Base-by-base conservation (phyloP, 2,113 vertebrate species). In the Chaenocephalus aceratus region DNA sequence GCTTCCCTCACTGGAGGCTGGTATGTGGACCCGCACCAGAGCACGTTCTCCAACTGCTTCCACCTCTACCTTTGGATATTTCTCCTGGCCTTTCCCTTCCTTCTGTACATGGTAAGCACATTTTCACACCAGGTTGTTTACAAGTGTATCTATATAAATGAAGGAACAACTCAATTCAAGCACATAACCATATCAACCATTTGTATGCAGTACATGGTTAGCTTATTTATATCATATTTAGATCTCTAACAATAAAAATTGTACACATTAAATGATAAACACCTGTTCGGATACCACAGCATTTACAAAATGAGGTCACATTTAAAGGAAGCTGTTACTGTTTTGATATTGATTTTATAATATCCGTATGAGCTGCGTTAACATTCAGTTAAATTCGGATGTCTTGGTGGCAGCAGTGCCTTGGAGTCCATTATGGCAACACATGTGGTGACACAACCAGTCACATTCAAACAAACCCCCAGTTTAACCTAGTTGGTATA, bases 11-110 rank as follows among this genome's bases (percentile, higher is more conserved):
- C 96, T 0, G 97, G 97, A 76, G 97, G 97, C 84, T 97, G 97
- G 96, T 97, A 97, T 85, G 96, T 97, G 89, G 97, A 97, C 93
- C 97, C 97, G 15, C 97, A 97, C 89, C 97, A 97, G 92, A 97
- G 97, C 92, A 97, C 96, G 7, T 97, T 97, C 92, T 97, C 96
- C 89, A 97, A 97, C 92, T 97, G 96, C 88, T 97, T 97, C 87
- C 97, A 97, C 74, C 96, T 97, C 72, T 97, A 97, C 82, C 95
- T 97, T 67, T 97, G 97, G 97, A 96, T 97, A 83, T 96, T 97
- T 84, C 91, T 97, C 67, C 94, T 97, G 92, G 93, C 93, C 75
- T 95, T 97, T 76, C 97, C 97, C 6, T 97, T 97, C 83, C 87
- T 97, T 82, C 92, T 97, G 72, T 97, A 96, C 92, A 97, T 97